Conservation (phyloP, 2,113 vertebrate genomes). For the Dicerorhinus sumatrensis region DNA sequence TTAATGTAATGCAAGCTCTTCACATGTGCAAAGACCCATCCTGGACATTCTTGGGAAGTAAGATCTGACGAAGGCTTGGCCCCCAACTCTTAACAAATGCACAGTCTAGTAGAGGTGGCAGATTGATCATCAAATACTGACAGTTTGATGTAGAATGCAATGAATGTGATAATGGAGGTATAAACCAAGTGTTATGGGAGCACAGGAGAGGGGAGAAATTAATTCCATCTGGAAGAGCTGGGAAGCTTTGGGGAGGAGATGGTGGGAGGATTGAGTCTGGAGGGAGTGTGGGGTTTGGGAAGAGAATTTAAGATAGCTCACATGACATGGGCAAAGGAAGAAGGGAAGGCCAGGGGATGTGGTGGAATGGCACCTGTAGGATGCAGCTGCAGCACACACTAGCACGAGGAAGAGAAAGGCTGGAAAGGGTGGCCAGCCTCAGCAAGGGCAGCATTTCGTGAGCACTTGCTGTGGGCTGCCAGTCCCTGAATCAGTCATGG, state of each 20-base stretch:
- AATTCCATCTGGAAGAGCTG: neutral
- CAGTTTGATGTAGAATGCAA: neutral
- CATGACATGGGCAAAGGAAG: neutral
- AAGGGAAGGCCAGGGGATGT: too few relatives aligned
- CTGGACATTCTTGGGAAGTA: neutral
- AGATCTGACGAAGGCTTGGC: too few relatives aligned
- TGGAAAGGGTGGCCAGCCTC: neutral
- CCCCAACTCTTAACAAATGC: neutral
- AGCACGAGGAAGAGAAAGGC: neutral
- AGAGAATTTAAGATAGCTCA: neutral
- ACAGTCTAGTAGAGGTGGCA: neutral
- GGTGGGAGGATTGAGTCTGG: neutral
- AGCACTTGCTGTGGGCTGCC: too few relatives aligned
- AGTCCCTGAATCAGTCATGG: neutral
- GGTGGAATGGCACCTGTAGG: neutral
- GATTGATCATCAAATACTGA: neutral
- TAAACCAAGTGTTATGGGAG: neutral
- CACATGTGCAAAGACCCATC: neutral
- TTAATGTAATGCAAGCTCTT: neutral
- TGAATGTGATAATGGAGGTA: too few relatives aligned
- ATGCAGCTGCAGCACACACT: fast-evolving
- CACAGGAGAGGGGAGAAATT: neutral
- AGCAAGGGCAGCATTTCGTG: too few relatives aligned
- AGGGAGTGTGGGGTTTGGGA: neutral
- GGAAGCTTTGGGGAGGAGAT: neutral